Evolutionary conservation across 2,797 vertebrate species (phyloP).

Genomic region (Enoplosus armatus): DNA sequence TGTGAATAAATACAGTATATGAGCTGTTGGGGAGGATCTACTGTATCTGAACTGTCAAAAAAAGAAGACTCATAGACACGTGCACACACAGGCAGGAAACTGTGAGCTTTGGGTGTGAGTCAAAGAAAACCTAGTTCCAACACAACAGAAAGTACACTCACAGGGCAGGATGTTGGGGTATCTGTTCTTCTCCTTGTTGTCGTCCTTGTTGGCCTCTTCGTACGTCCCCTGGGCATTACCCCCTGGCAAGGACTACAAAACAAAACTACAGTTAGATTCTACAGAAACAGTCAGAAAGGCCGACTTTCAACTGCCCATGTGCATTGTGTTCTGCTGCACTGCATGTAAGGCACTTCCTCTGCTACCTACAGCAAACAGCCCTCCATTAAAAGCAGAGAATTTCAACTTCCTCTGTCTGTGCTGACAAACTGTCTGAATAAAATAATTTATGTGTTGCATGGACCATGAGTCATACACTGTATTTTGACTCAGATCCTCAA

Average conservation of each 20-base stretch:
- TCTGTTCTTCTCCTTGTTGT: slow-evolving; percentile 98
- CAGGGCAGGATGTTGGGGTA: slow-evolving; percentile 99
- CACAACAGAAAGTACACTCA: slow-evolving; percentile 81
- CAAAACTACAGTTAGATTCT: slow-evolving; percentile 32
- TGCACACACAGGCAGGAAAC: slow-evolving; percentile 62
- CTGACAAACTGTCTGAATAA: slow-evolving; percentile 28
- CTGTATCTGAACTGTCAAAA: slow-evolving; percentile 8
- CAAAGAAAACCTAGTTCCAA: slow-evolving; percentile 15
- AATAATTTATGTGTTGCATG: background rate
- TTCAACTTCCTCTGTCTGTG: slow-evolving; percentile 73
- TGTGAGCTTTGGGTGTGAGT: slow-evolving; percentile 29
- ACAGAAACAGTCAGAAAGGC: background rate
- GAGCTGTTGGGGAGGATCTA: background rate
- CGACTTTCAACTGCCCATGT: background rate
- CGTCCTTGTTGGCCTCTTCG: slow-evolving; percentile 95
- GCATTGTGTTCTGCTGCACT: slow-evolving; percentile 43
- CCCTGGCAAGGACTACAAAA: slow-evolving; percentile 89
- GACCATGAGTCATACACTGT: slow-evolving; percentile 57
- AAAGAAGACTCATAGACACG: background rate
- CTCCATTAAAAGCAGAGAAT: slow-evolving; percentile 59
- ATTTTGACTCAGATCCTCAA: slow-evolving; percentile 58
- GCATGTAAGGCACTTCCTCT: slow-evolving; percentile 75
- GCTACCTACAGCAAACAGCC: slow-evolving; percentile 48
- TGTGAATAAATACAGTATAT: slow-evolving; percentile 39
- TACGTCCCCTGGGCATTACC: slow-evolving; percentile 90